phyloP scores from a whole-genome alignment of 2,113 vertebrate species.

The Ceratotherium simum region DNA sequence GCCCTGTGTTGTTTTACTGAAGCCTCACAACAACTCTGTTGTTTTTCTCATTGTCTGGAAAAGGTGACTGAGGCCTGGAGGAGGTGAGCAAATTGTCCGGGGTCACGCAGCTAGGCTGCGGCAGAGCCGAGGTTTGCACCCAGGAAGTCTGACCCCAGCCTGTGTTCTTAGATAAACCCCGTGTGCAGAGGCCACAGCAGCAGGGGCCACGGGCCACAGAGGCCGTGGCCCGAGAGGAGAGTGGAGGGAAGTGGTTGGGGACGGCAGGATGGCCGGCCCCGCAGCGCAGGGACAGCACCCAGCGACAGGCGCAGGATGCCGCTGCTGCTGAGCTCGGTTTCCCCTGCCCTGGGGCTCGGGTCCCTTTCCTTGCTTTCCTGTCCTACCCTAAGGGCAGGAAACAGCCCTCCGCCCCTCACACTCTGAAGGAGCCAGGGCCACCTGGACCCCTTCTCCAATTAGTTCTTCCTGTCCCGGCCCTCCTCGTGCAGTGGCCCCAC shows the following conservation, averaged over 20 bases:
- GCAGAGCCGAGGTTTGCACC: neutral
- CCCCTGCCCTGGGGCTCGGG: fast-evolving
- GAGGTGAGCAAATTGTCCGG: neutral
- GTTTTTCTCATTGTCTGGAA: neutral
- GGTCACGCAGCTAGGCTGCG: neutral
- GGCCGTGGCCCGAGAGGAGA: fast-evolving
- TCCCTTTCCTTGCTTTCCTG: fast-evolving
- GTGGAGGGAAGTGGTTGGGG: fast-evolving
- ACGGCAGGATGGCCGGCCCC: neutral
- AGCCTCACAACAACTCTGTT: neutral
- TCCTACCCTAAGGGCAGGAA: fast-evolving
- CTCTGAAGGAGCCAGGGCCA: fast-evolving
- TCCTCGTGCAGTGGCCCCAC: neutral
- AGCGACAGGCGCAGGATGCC: fast-evolving
- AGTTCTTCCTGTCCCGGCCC: neutral
- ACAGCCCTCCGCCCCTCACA: fast-evolving
- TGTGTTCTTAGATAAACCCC: too few relatives aligned
- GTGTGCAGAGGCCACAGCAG: fast-evolving
- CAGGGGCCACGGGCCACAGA: neutral
- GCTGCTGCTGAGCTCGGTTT: fast-evolving
- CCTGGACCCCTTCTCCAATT: neutral
- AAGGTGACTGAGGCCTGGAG: neutral
- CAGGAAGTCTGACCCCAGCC: neutral
- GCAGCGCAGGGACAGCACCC: fast-evolving
- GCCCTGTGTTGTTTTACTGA: neutral